Evolutionary conservation across 2,888 invertebrate genomes (phyloP), one percentile per base, ranked within the genome.

Genomic region (Apamea epomidion): DNA sequence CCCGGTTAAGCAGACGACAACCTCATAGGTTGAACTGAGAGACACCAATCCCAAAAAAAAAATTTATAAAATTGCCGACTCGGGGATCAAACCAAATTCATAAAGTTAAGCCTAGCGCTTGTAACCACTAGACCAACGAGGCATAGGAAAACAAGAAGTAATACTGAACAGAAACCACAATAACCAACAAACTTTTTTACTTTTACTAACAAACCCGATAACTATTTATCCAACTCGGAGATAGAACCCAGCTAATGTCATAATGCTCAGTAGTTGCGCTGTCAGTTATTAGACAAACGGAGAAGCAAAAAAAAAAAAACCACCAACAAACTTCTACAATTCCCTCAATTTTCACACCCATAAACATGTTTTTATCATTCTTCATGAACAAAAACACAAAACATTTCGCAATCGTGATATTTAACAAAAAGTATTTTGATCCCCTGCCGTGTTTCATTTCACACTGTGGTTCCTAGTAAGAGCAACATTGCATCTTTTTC

Each of bases 391-490:
- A 25, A 68, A 48, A 48, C 48, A 16, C 16, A 16, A 48, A 14
- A 48, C 68, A 69, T 78, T 62, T 62, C 58, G 45, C 78, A 76
- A 69, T 29, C 8, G 37, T 29, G 73, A 64, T 72, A 32, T 70
- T 45, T 58, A 76, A 78, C 62, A 76, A 70, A 79, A 75, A 62
- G 37, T 87, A 84, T 77, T 77, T 70, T 21, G 60, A 72, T 64
- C 65, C 54, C 79, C 42, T 65, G 69, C 14, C 48, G 82, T 70
- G 77, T 84, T 84, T 80, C 65, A 87, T 84, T 77, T 54, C 67
- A 82, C 62, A 79, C 58, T 25, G 76, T 2, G 62, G 64, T 67
- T 64, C 6, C 2, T n/a, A 32, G 32, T 78, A 81, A 84, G 73
- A 62, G 67, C 70, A 69, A 81, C 60, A 76, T 81, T 25, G 69